Percentiles rank a stretch among this genome's conserved stretches.
phyloP scores from a whole-genome alignment of 1,140 invertebrate species.

The Heliconius himera region DNA sequence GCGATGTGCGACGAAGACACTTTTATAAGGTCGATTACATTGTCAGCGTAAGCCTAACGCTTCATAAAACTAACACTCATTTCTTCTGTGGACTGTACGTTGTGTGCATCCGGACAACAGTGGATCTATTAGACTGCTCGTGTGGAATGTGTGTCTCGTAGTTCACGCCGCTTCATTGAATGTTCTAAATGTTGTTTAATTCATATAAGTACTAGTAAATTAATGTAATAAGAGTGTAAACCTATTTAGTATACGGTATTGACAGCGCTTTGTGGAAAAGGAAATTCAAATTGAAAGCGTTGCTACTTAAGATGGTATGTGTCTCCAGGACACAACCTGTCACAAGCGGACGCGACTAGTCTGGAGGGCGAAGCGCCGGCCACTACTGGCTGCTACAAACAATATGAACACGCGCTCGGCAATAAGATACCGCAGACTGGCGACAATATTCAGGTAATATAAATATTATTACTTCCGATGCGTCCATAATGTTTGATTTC shows the following conservation, averaged over 20 bases:
- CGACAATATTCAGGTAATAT: slow-evolving; percentile 83
- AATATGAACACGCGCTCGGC: slow-evolving; percentile 89
- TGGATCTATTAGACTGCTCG: slow-evolving; percentile 73
- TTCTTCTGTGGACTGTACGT: slow-evolving; percentile 70
- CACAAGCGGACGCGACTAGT: slow-evolving; percentile 93
- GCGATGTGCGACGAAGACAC: slow-evolving; percentile 80
- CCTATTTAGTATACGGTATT: slow-evolving; percentile 38
- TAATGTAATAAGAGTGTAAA: slow-evolving; percentile 41
- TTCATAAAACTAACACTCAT: slow-evolving; percentile 75
- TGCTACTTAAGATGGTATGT: slow-evolving; percentile 77
- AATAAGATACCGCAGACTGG: slow-evolving; percentile 84
- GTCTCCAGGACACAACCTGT: slow-evolving; percentile 93
- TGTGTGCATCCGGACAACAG: slow-evolving; percentile 79
- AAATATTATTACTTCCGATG: not conserved
- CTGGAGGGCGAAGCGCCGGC: slow-evolving; percentile 90
- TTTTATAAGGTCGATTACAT: slow-evolving; percentile 79
- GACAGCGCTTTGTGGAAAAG: slow-evolving; percentile 51
- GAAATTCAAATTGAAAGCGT: slow-evolving; percentile 51
- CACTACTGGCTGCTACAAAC: slow-evolving; percentile 91
- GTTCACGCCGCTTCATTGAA: slow-evolving; percentile 69
- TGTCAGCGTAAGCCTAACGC: slow-evolving; percentile 80
- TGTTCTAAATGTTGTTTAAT: slow-evolving; percentile 61
- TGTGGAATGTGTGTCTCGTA: slow-evolving; percentile 78
- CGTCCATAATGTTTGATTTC: not conserved
- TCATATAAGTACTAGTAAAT: slow-evolving; percentile 27